Evolutionary conservation across 2,797 vertebrate species (phyloP).

Genomic region (Apogon hyalosoma): DNA sequence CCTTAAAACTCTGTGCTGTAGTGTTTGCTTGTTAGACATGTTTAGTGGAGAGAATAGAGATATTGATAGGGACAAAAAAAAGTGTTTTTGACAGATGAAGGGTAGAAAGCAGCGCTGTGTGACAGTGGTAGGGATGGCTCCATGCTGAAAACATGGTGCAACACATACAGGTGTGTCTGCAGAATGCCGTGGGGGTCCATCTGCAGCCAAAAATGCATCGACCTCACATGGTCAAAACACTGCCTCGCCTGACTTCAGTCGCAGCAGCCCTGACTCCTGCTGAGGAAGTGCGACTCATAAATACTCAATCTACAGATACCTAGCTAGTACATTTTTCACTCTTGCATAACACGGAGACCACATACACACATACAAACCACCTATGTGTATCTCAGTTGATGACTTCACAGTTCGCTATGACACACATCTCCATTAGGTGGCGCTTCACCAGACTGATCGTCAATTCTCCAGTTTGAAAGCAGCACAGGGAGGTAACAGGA

Average conservation of each 20-base stretch:
- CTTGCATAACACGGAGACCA: slow-evolving; percentile 81
- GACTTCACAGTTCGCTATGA: slow-evolving; percentile 76
- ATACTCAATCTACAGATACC: slow-evolving; percentile 83
- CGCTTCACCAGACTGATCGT: slow-evolving; percentile 53
- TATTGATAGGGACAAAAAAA: slow-evolving; percentile 38
- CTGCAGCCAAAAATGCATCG: slow-evolving; percentile 82
- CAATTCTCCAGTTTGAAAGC: slow-evolving; percentile 67
- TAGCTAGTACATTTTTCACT: slow-evolving; percentile 83
- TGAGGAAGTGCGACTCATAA: slow-evolving; percentile 81
- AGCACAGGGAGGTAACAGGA: slow-evolving; percentile 69
- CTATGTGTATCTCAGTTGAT: slow-evolving; percentile 84
- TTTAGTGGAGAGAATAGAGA: slow-evolving; percentile 71
- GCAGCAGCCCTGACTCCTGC: slow-evolving; percentile 83
- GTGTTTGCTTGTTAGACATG: slow-evolving; percentile 85
- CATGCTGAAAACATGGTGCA: slow-evolving; percentile 72
- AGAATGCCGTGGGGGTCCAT: slow-evolving; percentile 79
- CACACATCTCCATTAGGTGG: slow-evolving; percentile 52
- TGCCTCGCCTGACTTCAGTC: slow-evolving; percentile 43
- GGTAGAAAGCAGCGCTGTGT: slow-evolving; percentile 88
- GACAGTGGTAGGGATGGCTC: slow-evolving; percentile 81
- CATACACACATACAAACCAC: slow-evolving; percentile 71
- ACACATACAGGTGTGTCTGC: slow-evolving; percentile 76
- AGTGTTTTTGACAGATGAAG: slow-evolving; percentile 51
- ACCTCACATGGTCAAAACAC: slow-evolving; percentile 84
- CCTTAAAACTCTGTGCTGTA: slow-evolving; percentile 83